Conservation (phyloP, 2,113 vertebrate species). For the Phoxinus phoxinus region DNA sequence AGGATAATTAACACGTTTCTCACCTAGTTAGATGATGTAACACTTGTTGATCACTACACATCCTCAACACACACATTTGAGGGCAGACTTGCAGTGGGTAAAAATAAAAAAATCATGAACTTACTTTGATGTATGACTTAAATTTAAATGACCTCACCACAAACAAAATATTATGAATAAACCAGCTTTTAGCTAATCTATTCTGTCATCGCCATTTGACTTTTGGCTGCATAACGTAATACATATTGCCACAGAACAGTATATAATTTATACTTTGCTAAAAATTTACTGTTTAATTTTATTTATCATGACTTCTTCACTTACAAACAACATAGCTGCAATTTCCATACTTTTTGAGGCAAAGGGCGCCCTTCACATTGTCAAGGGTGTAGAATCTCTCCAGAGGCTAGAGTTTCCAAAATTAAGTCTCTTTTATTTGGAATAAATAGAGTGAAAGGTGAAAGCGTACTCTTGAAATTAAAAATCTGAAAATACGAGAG, state of each 20-base stretch:
- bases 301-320: no score
- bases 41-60: conserved; percentile 2
- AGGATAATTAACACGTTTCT: conserved; percentile 12
- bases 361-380: background rate
- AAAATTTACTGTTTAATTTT: background rate
- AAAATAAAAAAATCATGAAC: background rate
- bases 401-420: background rate
- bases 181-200: background rate
- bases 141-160: background rate
- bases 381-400: background rate
- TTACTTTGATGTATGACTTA: background rate
- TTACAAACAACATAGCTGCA: background rate
- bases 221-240: background rate
- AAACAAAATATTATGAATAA: background rate
- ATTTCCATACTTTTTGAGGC: background rate
- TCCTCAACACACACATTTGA: background rate
- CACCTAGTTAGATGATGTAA: conserved; percentile 23
- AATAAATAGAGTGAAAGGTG: no score
- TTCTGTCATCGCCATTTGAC: background rate
- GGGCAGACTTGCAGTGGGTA: background rate
- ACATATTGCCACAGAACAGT: background rate
- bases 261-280: background rate
- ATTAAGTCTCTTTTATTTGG: background rate
- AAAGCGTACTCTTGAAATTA: no score
- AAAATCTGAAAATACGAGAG: background rate